Base-by-base conservation (phyloP, 2,797 vertebrate species). In the Cuculus canorus region DNA sequence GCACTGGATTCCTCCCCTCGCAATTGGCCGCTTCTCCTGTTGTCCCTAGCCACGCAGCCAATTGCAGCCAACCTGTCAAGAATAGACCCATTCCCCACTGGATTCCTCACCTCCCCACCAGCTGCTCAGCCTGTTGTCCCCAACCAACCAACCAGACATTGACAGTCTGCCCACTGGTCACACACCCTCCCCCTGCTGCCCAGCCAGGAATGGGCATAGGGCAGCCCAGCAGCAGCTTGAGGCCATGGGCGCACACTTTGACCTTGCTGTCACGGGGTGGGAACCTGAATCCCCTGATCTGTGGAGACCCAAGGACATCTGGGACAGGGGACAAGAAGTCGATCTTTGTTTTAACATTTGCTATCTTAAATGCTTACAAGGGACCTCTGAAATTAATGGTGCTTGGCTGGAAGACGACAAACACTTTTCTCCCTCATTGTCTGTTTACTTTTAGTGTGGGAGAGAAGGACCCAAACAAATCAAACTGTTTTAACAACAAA, bases 231-330 rank as follows among this genome's bases (percentile, higher is more conserved):
- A 21, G 64, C 33, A 64, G 18, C n/a, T n/a, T 17, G 32, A 2
- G 17, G 22, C 6, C 12, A 5, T 41, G 15, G 17, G 9, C 1
- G 5, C 9, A 4, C 6, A 0, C 11, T 27, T 23, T 1, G 0
- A 30, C 25, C 18, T 19, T 35, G 10, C 43, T 18, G 16, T 45
- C 43, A 17, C 25, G 18, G 73, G 24, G 22, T 47, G 17, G 17
- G n/a, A 71, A 35, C 0, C 0, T 17, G 12, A 48, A 53, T 27
- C 2, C 3, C 2, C 5, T 27, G 0, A 0, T 64, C n/a, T 23
- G 27, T 2, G 1, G 10, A 18, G 13, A 28, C 13, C 45, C 57
- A 33, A 21, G 19, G 65, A 21, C 17, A 4, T 6, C 30, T 3
- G 3, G 43, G 28, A 27, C 30, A n/a, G 28, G 5, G 15, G 8